A percentile compares a stretch with the other conserved stretches of the same genome.
Evolutionary conservation across 1,140 invertebrate genomes (phyloP).

Genomic region (Papilio polytes): DNA sequence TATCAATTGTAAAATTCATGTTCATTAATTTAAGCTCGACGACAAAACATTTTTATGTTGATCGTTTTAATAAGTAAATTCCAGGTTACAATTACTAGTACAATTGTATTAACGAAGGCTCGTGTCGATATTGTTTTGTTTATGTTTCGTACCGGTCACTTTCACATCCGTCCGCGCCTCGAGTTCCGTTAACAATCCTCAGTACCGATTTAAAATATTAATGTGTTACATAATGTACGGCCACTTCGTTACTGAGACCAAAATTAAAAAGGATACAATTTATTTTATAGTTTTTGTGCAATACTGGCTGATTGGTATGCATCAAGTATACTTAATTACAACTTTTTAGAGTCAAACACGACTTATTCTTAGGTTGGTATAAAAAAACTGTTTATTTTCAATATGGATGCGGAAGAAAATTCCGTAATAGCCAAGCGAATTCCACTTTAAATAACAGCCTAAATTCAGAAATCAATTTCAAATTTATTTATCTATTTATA

Average conservation of each 20-base stretch:
- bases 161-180: constrained; percentile 57
- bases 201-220: constrained; percentile 59
- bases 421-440: background rate
- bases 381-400: background rate
- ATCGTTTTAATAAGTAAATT: constrained; percentile 29
- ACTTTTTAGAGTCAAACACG: background rate
- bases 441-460: background rate
- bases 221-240: constrained; percentile 52
- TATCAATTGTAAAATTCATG: background rate
- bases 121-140: constrained; percentile 43
- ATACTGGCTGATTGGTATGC: background rate
- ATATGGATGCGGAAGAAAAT: background rate
- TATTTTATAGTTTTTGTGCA: background rate
- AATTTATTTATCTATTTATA: background rate
- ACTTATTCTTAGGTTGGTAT: background rate
- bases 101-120: constrained; percentile 13
- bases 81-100: background rate
- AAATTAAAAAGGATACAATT: background rate
- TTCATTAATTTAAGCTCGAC: background rate
- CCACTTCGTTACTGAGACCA: constrained; percentile 34
- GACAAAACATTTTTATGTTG: background rate
- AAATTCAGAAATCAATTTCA: background rate
- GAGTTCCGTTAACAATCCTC: constrained; percentile 56
- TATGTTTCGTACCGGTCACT: constrained; percentile 54
- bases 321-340: background rate